These are phyloP conservation scores for Tautogolabrus adspersus DNA, from an alignment of 2,113 vertebrate genomes.

Conservation along the genomic window DNA sequence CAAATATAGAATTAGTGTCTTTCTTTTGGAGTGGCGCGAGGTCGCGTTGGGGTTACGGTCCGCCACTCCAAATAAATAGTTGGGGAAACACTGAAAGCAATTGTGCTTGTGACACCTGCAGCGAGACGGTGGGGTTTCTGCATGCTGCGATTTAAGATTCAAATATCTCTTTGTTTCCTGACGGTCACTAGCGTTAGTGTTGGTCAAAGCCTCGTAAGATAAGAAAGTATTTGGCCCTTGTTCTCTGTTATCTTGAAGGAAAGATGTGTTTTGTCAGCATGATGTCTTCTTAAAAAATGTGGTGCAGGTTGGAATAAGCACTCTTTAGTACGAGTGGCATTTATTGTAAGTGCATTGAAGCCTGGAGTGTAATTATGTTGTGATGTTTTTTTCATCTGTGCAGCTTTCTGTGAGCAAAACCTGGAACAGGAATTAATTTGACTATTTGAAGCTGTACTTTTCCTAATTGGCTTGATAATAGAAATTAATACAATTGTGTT, in stretches of 20 bases:
- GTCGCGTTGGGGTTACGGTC: no score
- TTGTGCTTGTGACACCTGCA: slow-evolving; percentile 4
- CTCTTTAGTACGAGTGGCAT: neutral
- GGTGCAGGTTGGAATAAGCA: neutral
- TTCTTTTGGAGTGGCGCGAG: no score
- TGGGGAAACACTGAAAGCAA: no score
- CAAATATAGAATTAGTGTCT: no score
- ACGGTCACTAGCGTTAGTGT: neutral
- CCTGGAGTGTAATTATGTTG: neutral
- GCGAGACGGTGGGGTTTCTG: neutral
- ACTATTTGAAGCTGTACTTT: neutral
- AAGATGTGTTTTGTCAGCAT: neutral
- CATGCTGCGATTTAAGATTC: neutral
- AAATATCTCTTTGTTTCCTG: neutral
- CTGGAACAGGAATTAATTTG: neutral
- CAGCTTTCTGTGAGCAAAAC: neutral
- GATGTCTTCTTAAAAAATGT: neutral
- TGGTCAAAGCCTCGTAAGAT: neutral
- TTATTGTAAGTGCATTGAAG: neutral
- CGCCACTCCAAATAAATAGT: neutral
- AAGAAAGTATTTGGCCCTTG: no score
- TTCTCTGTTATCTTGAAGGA: neutral
- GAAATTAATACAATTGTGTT: no score
- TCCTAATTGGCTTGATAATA: no score
- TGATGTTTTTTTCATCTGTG: neutral